Evolutionary conservation across 2,113 vertebrate genomes (phyloP), one percentile per base, ranked within the genome.

Genomic region (Calidris pugnax): DNA sequence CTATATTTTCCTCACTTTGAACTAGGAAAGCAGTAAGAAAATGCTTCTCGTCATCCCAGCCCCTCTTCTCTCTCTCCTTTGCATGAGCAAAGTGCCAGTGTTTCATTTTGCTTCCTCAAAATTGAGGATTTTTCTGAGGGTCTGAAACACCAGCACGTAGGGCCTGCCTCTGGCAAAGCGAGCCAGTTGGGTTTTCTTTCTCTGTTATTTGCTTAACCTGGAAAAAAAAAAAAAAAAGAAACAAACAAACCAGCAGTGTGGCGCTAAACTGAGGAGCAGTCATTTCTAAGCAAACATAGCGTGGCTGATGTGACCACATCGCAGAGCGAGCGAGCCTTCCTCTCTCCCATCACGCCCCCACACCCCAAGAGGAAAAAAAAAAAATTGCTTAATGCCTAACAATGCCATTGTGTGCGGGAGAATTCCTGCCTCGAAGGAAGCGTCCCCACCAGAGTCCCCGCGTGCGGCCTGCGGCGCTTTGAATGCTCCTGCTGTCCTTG

Each of bases 381-480:
- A 87, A 76, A n/a, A 27, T 60, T 72, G n/a, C 20, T 90, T 55
- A 75, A 84, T 94, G 92, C 64, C 74, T 85, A 94, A 90, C 94
- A 96, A 94, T 90, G 81, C 53, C 92, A 94, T 96, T 66, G 96
- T 96, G 90, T 94, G 93, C 10, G 9, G 80, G 85, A 95, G 86
- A 78, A 97, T 90, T 96, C 90, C 94, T 94, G 95, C 94, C 96
- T 96, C 4, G 64, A 82, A 97, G 94, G 95, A 97, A 96, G 85
- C 4, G 0, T 94, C 94, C 92, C 90, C 78, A 89, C 86, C 82
- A 76, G 84, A 93, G 72, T 63, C 67, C 73, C 80, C 0, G 5
- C 5, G 0, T 77, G 93, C 12, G 0, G 69, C 78, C 76, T 27
- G 9, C 77, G 81, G 95, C 0, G 2, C 90, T 95, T 71, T 87